Base-by-base conservation (phyloP, 2,888 invertebrate species). In the Chymomyza procnemis region DNA sequence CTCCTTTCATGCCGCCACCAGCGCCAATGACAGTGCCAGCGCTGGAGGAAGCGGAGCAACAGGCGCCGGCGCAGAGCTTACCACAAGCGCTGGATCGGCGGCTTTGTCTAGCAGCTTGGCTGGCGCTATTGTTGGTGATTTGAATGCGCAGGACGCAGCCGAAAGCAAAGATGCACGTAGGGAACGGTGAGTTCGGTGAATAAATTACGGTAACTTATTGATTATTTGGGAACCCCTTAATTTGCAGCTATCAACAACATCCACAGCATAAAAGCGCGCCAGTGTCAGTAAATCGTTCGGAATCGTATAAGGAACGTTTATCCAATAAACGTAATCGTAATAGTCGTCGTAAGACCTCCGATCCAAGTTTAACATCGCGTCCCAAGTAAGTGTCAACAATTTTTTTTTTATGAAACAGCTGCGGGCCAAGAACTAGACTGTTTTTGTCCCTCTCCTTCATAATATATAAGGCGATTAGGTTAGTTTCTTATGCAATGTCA, bases 331-430 rank as follows among this genome's bases (percentile, higher is more conserved):
- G 95, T 83, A 94, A 94, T 89, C 92, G 94, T 73, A 91, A 89
- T 68, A 94, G 94, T 89, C 93, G 94, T 83, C 92, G 95, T 86
- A 96, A 96, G 92, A 95, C 95, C 83, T 95, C 95, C 88, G 96
- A 96, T 92, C 96, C 96, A 57, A 95, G 95, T 91, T 93, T 95
- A 85, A 87, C 90, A 64, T 94, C 94, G 74, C 94, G 94, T 90
- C 93, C 93, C 73, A 90, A 88, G 94, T 94, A 89, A 94, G 94
- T 92, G 75, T 14, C 12, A 14, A 12, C 48, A 34, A 26, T 41
- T 47, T 26, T 34, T 9, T 61, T 9, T 8, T 16, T 21, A n/a
- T n/a, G 3, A 54, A 52, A n/a, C n/a, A n/a, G n/a, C n/a, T n/a
- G n/a, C n/a, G n/a, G n/a, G n/a, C n/a, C n/a, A n/a, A n/a, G n/a